These are phyloP conservation scores for Tholera decimalis DNA, from an alignment of 2,888 invertebrate genomes.

Conservation along the genomic window DNA sequence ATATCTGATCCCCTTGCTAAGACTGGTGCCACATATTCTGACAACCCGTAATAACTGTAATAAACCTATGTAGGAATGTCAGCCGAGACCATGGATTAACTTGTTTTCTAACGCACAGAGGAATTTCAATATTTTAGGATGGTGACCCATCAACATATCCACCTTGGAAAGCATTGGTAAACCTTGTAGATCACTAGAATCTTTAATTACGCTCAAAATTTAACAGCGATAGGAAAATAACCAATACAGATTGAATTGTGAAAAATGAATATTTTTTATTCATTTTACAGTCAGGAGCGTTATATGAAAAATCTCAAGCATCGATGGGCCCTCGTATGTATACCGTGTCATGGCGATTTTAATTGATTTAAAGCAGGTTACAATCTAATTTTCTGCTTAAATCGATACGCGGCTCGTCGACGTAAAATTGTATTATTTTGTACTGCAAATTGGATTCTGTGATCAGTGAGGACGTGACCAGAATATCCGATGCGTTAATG, in stretches of 20 bases:
- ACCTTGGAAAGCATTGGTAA: no score
- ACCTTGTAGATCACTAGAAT: no score
- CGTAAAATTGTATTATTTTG: slow-evolving; percentile 84
- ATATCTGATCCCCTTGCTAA: no score
- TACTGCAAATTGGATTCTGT: slow-evolving; percentile 79
- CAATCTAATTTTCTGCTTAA: slow-evolving; percentile 80
- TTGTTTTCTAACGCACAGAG: no score
- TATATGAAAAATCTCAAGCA: slow-evolving; percentile 46
- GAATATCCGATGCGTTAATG: slow-evolving; percentile 66
- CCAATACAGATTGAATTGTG: not conserved
- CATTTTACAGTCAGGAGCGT: slow-evolving; percentile 16
- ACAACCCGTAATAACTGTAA: no score
- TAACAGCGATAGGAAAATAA: not conserved
- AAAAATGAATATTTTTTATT: not conserved
- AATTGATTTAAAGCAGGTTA: slow-evolving; percentile 80
- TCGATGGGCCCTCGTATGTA: slow-evolving; percentile 40
- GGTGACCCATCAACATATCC: no score
- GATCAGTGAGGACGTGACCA: slow-evolving; percentile 79
- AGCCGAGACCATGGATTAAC: no score
- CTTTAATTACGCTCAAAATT: not conserved
- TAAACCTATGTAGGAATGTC: no score
- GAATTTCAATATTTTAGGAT: no score
- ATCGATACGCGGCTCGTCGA: slow-evolving; percentile 79
- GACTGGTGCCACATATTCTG: no score
- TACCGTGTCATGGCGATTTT: slow-evolving; percentile 64